These are phyloP conservation scores for Phalera bucephala DNA, from an alignment of 2,888 invertebrate species.

Conservation along the genomic window DNA sequence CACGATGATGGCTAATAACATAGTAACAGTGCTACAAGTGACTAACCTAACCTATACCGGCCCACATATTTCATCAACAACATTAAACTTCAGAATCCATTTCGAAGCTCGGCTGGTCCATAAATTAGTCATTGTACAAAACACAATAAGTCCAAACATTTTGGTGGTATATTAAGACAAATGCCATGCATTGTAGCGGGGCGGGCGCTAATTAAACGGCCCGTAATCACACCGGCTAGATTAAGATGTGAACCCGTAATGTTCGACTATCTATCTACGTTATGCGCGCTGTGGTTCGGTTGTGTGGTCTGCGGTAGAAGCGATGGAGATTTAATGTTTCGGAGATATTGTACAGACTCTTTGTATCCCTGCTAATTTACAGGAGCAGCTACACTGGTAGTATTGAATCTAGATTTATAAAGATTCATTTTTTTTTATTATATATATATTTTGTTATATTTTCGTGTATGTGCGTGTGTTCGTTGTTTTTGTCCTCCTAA, in stretches of 20 bases:
- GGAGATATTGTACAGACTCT: too few relatives aligned
- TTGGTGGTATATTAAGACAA: constrained; percentile 48
- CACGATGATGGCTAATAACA: background rate
- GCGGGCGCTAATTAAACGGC: constrained; percentile 68
- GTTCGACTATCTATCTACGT: constrained; percentile 71
- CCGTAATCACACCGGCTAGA: constrained; percentile 67
- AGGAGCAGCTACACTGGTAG: too few relatives aligned
- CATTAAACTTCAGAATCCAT: constrained; percentile 21
- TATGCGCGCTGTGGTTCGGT: constrained; percentile 44
- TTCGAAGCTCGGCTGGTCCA: constrained; percentile 8
- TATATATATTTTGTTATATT: too few relatives aligned
- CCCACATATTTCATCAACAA: constrained; percentile 4
- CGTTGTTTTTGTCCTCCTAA: too few relatives aligned
- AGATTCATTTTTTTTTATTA: too few relatives aligned
- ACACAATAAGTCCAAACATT: constrained; percentile 24
- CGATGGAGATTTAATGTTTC: too few relatives aligned
- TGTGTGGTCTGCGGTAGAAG: constrained; percentile 34
- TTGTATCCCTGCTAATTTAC: too few relatives aligned
- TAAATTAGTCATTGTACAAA: constrained; percentile 19
- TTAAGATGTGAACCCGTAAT: constrained; percentile 74
- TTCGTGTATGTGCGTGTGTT: too few relatives aligned
- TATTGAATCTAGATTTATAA: too few relatives aligned
- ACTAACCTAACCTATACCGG: background rate
- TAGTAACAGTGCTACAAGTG: too few relatives aligned
- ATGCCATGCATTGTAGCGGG: constrained; percentile 60